Conservation (phyloP, 1,140 invertebrate genomes). For the Trachymyrmex septentrionalis region DNA sequence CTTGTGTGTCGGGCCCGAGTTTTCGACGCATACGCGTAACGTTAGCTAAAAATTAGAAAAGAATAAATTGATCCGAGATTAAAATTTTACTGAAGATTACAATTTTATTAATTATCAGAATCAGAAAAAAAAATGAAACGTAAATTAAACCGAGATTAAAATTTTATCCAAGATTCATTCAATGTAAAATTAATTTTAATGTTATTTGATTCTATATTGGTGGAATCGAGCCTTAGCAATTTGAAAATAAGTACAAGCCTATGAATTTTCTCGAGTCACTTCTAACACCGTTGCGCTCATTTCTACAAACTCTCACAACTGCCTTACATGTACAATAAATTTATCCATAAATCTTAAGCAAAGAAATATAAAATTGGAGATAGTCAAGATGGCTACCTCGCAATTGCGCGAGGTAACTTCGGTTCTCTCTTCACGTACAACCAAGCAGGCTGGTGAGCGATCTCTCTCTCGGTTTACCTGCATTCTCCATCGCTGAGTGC, state of each 20-base stretch:
- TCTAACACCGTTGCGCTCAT: neutral
- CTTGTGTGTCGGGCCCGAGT: no score
- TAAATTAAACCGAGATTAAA: no score
- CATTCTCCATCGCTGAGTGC: constrained; percentile 23
- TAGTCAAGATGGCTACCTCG: neutral
- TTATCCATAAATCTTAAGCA: neutral
- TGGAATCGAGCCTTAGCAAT: neutral
- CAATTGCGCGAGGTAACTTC: constrained; percentile 12
- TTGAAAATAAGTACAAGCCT: neutral
- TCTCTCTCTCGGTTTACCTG: neutral
- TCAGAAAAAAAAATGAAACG: no score
- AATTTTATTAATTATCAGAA: no score
- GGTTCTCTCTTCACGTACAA: neutral
- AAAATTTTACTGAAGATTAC: no score
- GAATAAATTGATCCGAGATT: no score
- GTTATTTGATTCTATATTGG: no score
- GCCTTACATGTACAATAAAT: neutral
- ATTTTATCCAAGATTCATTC: no score
- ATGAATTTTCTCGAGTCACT: neutral
- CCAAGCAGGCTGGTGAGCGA: neutral
- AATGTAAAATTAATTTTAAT: no score
- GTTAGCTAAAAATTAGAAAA: no score
- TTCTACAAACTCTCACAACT: neutral
- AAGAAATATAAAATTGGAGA: neutral
- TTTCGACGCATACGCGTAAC: no score